A percentile compares a stretch with the other conserved stretches of the same genome.
phyloP scores from a whole-genome alignment of 2,888 invertebrate species.

The Zaprionus bogoriensis region DNA sequence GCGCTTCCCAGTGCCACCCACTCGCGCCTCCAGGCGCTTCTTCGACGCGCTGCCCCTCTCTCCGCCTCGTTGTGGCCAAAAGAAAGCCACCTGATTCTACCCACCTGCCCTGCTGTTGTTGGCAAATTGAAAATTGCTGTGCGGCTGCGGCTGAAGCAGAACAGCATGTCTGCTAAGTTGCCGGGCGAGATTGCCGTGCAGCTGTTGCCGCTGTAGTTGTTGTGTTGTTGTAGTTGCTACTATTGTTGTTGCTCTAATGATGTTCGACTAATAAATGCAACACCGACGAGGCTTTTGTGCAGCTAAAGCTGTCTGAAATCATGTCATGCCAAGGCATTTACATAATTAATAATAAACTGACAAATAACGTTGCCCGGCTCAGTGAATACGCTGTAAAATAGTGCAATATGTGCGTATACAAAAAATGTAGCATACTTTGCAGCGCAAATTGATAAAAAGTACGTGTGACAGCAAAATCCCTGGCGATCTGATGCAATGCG shows the following conservation, averaged over 20 bases:
- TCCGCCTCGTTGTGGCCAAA: not conserved
- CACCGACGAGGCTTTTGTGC: not conserved
- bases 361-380: not conserved
- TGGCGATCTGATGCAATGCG: no score
- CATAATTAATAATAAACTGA: constrained; percentile 24
- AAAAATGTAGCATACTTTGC: no score
- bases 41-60: not conserved
- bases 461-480: no score
- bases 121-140: constrained; percentile 69
- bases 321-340: constrained; percentile 11
- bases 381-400: not conserved
- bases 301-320: not conserved
- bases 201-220: not conserved
- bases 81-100: constrained; percentile 5
- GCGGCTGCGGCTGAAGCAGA: constrained; percentile 26
- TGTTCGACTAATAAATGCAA: constrained; percentile 41
- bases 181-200: constrained; percentile 44
- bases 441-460: constrained; percentile 15
- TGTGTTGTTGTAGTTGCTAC: constrained; percentile 1
- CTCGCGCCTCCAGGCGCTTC: not conserved
- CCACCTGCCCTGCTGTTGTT: constrained; percentile 24
- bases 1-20: not conserved
- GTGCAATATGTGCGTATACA: constrained; percentile 15
- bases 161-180: constrained; percentile 60
- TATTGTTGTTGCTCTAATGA: constrained; percentile 32